phyloP scores from a whole-genome alignment of 2,113 vertebrate genomes.

The Taxidea taxus region DNA sequence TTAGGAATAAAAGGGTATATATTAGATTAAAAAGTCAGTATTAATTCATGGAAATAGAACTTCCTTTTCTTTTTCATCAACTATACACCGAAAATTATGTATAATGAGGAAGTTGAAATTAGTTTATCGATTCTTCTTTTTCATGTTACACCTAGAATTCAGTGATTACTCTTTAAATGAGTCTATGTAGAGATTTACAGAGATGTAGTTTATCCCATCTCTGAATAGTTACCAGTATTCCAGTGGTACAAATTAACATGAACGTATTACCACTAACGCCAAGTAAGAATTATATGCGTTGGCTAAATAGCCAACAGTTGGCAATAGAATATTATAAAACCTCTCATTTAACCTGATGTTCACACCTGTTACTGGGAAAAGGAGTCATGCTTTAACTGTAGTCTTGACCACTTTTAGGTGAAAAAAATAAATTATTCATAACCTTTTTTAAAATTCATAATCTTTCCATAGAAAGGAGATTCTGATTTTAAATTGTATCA shows the following conservation, averaged over 20 bases:
- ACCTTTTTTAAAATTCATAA: not conserved
- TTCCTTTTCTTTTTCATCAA: not conserved
- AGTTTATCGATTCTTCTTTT: not conserved
- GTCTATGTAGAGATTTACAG: not conserved
- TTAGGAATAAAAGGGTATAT: not conserved
- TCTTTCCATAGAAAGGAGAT: not conserved
- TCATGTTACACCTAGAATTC: not conserved
- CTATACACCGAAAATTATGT: not conserved
- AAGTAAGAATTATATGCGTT: not conserved
- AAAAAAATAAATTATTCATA: not conserved
- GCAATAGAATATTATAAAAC: not conserved
- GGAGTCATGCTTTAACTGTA: not conserved
- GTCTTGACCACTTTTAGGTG: not conserved
- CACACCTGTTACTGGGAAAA: not conserved
- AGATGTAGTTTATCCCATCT: not conserved
- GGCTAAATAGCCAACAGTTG: not conserved
- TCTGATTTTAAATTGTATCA: not conserved
- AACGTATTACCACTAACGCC: not conserved
- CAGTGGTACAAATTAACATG: not conserved
- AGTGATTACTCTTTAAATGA: not conserved
- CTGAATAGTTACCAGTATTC: not conserved
- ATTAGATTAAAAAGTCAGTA: not conserved
- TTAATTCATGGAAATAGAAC: not conserved
- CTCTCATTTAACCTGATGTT: not conserved
- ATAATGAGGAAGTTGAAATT: not conserved